A percentile compares a stretch with the other conserved stretches of the same genome.
Conservation (phyloP, 2,797 vertebrate genomes). For the Glossophaga mutica region DNA sequence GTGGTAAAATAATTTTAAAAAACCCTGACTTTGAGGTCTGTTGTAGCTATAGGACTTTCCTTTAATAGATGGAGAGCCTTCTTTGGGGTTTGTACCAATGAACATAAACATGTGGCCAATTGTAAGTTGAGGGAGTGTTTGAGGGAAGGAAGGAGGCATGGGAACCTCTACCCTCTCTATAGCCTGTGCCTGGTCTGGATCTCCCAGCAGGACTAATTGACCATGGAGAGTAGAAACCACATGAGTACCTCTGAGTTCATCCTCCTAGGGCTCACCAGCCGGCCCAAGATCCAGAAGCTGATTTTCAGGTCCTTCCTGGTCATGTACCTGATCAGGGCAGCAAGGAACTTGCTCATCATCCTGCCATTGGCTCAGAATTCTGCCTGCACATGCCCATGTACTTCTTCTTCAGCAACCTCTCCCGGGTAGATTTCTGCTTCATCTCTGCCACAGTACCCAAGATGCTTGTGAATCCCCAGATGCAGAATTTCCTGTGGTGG, state of each 20-base stretch:
- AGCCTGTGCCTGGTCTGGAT: neutral
- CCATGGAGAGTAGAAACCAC: slow-evolving; percentile 29
- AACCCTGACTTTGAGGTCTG: neutral
- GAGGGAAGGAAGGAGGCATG: neutral
- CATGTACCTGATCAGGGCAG: slow-evolving; percentile 16
- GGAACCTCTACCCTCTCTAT: neutral
- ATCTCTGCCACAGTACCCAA: slow-evolving; percentile 57
- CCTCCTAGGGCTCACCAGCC: slow-evolving; percentile 43
- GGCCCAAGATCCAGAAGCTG: neutral
- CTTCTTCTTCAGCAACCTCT: slow-evolving; percentile 62
- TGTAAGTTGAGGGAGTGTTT: neutral
- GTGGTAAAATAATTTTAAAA: neutral
- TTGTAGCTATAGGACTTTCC: neutral
- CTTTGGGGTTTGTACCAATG: neutral
- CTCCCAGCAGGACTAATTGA: neutral
- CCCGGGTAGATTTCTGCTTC: slow-evolving; percentile 64
- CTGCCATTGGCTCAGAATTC: slow-evolving; percentile 1
- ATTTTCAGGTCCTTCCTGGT: slow-evolving; percentile 40
- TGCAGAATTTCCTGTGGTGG: neutral
- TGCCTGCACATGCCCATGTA: slow-evolving; percentile 33
- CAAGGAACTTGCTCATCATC: slow-evolving; percentile 54
- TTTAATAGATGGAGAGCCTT: neutral
- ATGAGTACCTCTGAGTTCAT: slow-evolving; percentile 13
- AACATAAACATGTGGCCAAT: neutral
- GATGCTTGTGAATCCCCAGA: slow-evolving; percentile 53